These are phyloP conservation scores for Heliangelus exortis DNA, from an alignment of 2,797 vertebrate genomes.

Conservation along the genomic window DNA sequence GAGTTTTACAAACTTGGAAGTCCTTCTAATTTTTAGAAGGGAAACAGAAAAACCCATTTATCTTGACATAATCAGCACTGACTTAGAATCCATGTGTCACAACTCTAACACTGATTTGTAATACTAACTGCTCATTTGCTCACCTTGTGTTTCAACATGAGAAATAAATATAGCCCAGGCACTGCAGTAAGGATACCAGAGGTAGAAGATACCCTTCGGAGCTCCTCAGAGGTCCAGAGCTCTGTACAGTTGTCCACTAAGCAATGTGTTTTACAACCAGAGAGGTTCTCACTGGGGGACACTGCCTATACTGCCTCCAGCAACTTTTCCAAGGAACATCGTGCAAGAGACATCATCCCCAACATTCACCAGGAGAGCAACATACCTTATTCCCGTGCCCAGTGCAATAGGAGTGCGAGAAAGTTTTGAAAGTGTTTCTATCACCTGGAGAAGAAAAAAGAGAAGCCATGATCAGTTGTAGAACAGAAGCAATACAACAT, in stretches of 20 bases:
- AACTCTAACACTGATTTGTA: background rate
- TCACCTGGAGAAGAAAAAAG: conserved; percentile 83
- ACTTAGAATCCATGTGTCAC: background rate
- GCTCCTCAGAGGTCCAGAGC: background rate
- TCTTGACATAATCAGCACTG: background rate
- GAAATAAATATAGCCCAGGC: background rate
- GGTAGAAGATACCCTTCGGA: fast-evolving
- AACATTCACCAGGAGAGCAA: background rate
- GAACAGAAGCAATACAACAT: background rate
- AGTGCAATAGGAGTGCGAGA: conserved; percentile 87
- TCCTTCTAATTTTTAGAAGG: background rate
- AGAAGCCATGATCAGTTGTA: background rate
- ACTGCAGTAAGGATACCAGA: background rate
- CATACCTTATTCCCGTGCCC: conserved; percentile 91
- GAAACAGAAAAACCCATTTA: background rate
- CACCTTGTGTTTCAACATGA: background rate
- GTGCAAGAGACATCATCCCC: background rate
- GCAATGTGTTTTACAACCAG: background rate
- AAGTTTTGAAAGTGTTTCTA: conserved; percentile 93
- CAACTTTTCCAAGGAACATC: background rate
- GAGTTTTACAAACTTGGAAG: background rate
- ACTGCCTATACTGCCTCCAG: background rate
- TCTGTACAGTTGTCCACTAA: background rate
- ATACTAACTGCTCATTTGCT: background rate
- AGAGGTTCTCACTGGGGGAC: background rate